Conservation (phyloP, 2,113 vertebrate species). For the Phrynosoma platyrhinos region DNA sequence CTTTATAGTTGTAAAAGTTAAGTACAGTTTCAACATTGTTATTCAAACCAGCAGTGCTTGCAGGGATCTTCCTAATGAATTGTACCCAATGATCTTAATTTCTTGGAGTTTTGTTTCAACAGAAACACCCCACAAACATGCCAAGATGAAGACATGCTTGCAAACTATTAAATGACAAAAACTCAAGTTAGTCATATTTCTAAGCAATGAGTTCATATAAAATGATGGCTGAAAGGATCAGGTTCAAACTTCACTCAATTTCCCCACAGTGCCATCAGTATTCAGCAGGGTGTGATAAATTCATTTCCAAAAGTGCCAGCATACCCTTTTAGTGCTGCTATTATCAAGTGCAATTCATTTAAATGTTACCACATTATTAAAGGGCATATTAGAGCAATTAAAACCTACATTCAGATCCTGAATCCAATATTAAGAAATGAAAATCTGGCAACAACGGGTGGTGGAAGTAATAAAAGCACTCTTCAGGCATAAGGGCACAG, state of each 20-base stretch:
- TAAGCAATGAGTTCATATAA: constrained; percentile 18
- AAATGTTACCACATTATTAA: constrained; percentile 40
- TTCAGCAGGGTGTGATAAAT: constrained; percentile 15
- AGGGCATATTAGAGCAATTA: constrained; percentile 47
- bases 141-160: not conserved
- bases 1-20: not conserved
- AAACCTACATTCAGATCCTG: not conserved
- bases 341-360: constrained; percentile 24
- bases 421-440: constrained; percentile 38
- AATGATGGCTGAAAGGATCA: not conserved
- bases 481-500: not conserved
- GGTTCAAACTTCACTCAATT: not conserved
- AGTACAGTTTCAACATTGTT: not conserved
- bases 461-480: not conserved
- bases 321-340: constrained; percentile 5
- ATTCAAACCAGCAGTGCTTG: not conserved
- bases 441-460: constrained; percentile 1
- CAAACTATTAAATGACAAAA: constrained; percentile 2
- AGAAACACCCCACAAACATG: not conserved
- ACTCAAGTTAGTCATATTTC: not conserved
- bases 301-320: constrained; percentile 26
- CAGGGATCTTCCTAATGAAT: not conserved
- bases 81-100: not conserved
- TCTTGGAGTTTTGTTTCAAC: not conserved
- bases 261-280: accelerated